phyloP scores from a whole-genome alignment of 2,888 invertebrate species.

The Hirtodrosophila alboralis region DNA sequence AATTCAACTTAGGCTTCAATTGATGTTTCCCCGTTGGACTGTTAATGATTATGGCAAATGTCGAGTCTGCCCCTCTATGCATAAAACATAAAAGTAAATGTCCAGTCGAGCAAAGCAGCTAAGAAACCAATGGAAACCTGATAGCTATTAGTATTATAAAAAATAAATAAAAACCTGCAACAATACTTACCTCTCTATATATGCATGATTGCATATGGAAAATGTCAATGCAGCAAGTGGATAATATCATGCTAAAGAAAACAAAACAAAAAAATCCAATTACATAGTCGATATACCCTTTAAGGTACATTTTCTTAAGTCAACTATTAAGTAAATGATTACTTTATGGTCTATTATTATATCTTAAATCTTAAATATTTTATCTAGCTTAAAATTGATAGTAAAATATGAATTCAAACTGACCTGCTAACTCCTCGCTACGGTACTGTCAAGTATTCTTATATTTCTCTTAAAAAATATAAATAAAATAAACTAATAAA shows the following conservation, averaged over 20 bases:
- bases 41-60: conserved; percentile 53
- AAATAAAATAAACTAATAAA: too few relatives aligned
- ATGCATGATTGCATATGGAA: conserved; percentile 69
- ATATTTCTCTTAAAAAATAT: too few relatives aligned
- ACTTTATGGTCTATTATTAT: too few relatives aligned
- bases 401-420: too few relatives aligned
- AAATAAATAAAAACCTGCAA: conserved; percentile 28
- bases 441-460: too few relatives aligned
- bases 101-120: conserved; percentile 52
- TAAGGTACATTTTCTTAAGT: too few relatives aligned
- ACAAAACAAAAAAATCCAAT: not conserved
- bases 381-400: too few relatives aligned
- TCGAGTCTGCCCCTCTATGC: conserved; percentile 22
- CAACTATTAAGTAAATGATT: too few relatives aligned
- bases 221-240: conserved; percentile 56
- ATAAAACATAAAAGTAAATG: conserved; percentile 48
- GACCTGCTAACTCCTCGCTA: too few relatives aligned
- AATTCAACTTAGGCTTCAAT: conserved; percentile 26
- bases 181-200: conserved; percentile 38
- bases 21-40: conserved; percentile 42
- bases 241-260: conserved; percentile 30
- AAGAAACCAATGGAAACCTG: conserved; percentile 62
- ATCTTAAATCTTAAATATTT: too few relatives aligned
- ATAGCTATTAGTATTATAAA: conserved; percentile 43
- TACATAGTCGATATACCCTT: conserved; percentile 15